Percentiles rank a stretch among this genome's conserved stretches.
These are phyloP conservation scores for Pseudobourletiella spinata DNA, from an alignment of 1,140 invertebrate species.

Conservation along the genomic window DNA sequence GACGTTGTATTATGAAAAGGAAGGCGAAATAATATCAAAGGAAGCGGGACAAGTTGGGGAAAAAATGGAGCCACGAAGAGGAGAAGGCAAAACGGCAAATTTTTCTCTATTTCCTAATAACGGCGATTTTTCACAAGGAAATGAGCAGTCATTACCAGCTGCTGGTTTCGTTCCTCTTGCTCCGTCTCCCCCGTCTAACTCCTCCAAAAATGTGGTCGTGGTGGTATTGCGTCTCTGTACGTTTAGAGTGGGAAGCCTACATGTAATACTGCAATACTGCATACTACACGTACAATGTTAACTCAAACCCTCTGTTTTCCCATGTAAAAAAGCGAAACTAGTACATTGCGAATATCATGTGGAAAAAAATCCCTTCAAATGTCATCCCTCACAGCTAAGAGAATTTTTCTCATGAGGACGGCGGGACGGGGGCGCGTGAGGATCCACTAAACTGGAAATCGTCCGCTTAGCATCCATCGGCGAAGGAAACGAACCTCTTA, in stretches of 20 bases:
- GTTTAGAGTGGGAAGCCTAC: too few relatives aligned
- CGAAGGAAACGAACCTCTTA: too few relatives aligned
- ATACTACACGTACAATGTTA: too few relatives aligned
- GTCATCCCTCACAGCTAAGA: too few relatives aligned
- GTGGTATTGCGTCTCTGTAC: too few relatives aligned
- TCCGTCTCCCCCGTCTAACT: neutral
- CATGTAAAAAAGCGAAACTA: neutral
- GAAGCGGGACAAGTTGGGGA: slow-evolving; percentile 11
- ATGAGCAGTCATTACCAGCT: slow-evolving; percentile 35
- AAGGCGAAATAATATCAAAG: slow-evolving; percentile 21
- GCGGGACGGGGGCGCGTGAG: too few relatives aligned
- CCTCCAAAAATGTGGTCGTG: neutral
- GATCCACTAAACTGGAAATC: too few relatives aligned
- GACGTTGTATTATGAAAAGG: slow-evolving; percentile 17
- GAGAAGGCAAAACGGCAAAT: slow-evolving; percentile 30
- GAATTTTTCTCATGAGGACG: too few relatives aligned
- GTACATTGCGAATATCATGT: neutral
- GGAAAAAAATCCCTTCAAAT: too few relatives aligned
- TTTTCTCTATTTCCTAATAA: slow-evolving; percentile 34
- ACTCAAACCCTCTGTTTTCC: too few relatives aligned
- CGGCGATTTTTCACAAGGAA: slow-evolving; percentile 33
- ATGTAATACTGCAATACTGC: too few relatives aligned
- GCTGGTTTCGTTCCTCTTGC: slow-evolving; percentile 16
- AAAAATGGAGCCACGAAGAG: slow-evolving; percentile 21
- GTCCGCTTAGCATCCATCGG: too few relatives aligned